Conservation (phyloP, 1,140 invertebrate species). For the Amphibalanus amphitrite region DNA sequence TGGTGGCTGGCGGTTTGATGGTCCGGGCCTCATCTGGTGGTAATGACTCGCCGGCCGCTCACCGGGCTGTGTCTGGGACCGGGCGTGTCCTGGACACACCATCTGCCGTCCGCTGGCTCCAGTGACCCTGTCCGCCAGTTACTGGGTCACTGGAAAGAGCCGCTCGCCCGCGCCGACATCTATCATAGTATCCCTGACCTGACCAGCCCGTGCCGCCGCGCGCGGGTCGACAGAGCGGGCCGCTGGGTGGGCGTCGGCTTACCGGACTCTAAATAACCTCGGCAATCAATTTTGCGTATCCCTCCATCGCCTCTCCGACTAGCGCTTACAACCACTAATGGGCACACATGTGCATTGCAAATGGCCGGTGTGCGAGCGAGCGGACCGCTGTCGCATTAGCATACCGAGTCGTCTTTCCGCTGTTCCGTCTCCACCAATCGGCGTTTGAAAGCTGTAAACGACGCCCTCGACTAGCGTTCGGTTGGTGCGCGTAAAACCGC, state of each 20-base stretch:
- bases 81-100: background rate
- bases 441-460: background rate
- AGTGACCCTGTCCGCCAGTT: no score
- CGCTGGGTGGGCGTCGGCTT: background rate
- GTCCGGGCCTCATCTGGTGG: background rate
- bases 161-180: background rate
- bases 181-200: slow-evolving; percentile 1
- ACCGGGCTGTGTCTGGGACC: background rate
- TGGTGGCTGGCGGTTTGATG: background rate
- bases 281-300: background rate
- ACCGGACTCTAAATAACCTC: background rate
- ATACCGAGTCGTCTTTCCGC: background rate
- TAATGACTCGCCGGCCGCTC: background rate
- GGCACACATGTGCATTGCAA: background rate
- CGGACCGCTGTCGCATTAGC: background rate
- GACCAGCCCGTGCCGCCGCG: no score
- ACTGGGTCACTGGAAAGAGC: background rate
- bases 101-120: no score
- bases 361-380: background rate
- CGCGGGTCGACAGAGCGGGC: no score
- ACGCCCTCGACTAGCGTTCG: background rate
- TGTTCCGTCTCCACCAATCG: background rate
- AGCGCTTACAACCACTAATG: background rate
- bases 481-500: no score
- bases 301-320: background rate